phyloP scores from a whole-genome alignment of 2,797 vertebrate species.

The Streptopelia turtur region DNA sequence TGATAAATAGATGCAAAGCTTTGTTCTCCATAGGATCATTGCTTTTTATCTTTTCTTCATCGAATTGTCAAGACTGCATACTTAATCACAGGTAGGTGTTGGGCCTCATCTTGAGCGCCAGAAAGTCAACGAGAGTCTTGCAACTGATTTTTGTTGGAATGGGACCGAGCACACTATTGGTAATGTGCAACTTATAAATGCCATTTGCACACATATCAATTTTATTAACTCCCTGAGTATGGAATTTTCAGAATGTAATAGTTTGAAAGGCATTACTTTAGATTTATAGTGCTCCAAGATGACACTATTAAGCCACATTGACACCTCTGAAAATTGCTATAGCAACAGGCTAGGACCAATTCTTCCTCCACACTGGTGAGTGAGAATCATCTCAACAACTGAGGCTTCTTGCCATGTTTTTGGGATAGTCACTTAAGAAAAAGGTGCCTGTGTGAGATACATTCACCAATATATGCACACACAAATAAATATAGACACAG shows the following conservation, averaged over 20 bases:
- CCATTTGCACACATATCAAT: conserved; percentile 70
- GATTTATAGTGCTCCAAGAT: conserved; percentile 61
- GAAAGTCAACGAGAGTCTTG: conserved; percentile 34
- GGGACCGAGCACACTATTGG: background rate
- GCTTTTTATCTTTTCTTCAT: conserved; percentile 74
- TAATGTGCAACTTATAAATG: conserved; percentile 62
- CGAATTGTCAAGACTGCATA: conserved; percentile 59
- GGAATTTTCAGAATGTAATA: conserved; percentile 57
- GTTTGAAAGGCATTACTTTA: conserved; percentile 63
- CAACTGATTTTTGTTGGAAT: conserved; percentile 53
- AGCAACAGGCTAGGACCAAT: conserved; percentile 33
- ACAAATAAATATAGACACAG: background rate
- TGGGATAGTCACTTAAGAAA: background rate
- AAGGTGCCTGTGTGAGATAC: background rate
- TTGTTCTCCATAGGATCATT: conserved; percentile 55
- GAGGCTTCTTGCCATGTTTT: background rate
- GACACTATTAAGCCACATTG: conserved; percentile 62
- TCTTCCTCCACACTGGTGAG: conserved; percentile 17
- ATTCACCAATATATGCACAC: background rate
- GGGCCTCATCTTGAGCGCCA: background rate
- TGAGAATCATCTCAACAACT: conserved; percentile 5
- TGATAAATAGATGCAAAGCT: conserved; percentile 67
- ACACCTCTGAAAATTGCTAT: conserved; percentile 63
- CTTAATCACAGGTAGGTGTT: conserved; percentile 66
- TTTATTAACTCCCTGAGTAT: conserved; percentile 67